Evolutionary conservation across 2,797 vertebrate species (phyloP).

Genomic region (Mareca strepera): DNA sequence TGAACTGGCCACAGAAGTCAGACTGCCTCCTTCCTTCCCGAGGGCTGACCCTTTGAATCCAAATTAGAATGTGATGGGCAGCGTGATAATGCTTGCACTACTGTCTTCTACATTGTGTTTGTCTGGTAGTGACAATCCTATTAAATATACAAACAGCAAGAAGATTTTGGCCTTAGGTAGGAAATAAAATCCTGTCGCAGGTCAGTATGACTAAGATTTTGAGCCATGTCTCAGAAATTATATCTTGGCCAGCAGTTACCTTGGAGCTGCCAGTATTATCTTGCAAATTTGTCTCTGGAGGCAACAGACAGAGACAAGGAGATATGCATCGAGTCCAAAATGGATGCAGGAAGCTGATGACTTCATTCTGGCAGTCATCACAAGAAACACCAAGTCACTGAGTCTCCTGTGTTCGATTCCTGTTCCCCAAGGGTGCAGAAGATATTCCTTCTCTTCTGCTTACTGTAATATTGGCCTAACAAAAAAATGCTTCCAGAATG

Average conservation of each 20-base stretch:
- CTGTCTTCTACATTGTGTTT: not conserved
- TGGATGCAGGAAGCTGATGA: constrained; percentile 27
- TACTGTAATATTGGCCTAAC: not conserved
- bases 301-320: constrained; percentile 16
- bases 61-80: not conserved
- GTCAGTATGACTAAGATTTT: not conserved
- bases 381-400: constrained; percentile 1
- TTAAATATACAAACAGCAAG: not conserved
- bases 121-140: not conserved
- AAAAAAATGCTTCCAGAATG: not conserved
- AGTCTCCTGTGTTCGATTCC: not conserved
- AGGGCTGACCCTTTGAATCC: constrained; percentile 3
- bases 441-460: not conserved
- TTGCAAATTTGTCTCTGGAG: constrained; percentile 29
- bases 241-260: constrained; percentile 1
- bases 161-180: not conserved
- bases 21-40: constrained; percentile 1
- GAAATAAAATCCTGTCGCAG: not conserved
- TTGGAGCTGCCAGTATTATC: constrained; percentile 12
- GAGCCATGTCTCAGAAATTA: not conserved
- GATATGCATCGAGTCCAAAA: not conserved
- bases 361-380: constrained; percentile 30
- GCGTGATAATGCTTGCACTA: not conserved
- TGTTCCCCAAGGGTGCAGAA: not conserved
- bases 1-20: constrained; percentile 5